Base-by-base conservation (phyloP, 2,797 vertebrate species). In the Cryptoblepharus egeriae region DNA sequence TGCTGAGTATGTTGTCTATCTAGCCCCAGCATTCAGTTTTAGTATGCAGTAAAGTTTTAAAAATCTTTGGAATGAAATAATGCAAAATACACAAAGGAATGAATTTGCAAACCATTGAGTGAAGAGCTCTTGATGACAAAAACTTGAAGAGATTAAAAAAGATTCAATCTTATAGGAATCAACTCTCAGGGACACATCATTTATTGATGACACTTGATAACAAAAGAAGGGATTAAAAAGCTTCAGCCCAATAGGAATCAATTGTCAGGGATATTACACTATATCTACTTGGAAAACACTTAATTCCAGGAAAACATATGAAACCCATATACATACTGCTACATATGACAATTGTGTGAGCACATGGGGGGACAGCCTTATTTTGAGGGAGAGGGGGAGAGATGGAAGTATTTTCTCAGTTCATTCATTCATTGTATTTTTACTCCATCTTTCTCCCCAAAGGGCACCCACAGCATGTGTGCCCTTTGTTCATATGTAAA, bases 31-130 rank as follows among this genome's bases (percentile, higher is more conserved):
- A 89, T 75, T 82, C 85, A 92, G 88, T 85, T 87, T 91, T 85
- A 92, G 89, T 88, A 92, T 88, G 88, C 87, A 89, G 88, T 91
- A 93, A 87, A 92, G 84, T 87, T 89, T 90, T 88, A 93, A 93
- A 92, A 90, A 89, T 88, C 89, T 91, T 93, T 91, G 92, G 91
- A 94, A 90, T 92, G 89, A 90, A 93, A 92, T 90, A 93, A 88
- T 88, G 89, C 76, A 90, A 95, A 94, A 91, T 92, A 82, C 84
- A 83, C 89, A 82, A 79, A 88, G 90, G 87, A 87, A 82, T 79
- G 92, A 94, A 92, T 42, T 91, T 91, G 35, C 75, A 90, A 90
- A 88, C 89, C 89, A 87, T 90, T 90, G 87, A 88, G 91, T 84
- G 86, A 92, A 87, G 83, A 81, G 88, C 81, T 84, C 87, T 80